A percentile compares a stretch with the other conserved stretches of the same genome.
phyloP scores from a whole-genome alignment of 2,113 vertebrate species.

The Pantherophis guttatus region DNA sequence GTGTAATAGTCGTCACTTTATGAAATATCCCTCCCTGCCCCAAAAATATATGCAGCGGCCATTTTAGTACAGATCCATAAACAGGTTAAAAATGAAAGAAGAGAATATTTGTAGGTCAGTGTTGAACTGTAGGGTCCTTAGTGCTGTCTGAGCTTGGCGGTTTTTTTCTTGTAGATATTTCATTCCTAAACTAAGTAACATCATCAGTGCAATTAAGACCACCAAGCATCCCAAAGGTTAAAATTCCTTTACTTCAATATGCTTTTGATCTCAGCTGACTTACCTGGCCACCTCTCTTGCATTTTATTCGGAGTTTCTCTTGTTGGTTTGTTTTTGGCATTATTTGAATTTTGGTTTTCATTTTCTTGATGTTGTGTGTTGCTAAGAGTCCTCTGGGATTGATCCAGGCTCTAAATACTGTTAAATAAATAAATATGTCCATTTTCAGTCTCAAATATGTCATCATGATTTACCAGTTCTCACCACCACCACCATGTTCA shows the following conservation, averaged over 20 bases:
- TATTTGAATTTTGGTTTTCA: neutral
- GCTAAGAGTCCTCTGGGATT: neutral
- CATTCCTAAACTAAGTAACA: neutral
- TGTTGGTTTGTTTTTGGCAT: neutral
- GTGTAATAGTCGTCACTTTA: neutral
- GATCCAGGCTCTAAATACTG: neutral
- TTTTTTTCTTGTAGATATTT: neutral
- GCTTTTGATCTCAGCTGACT: neutral
- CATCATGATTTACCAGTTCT: neutral
- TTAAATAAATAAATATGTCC: neutral
- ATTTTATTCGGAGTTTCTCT: neutral
- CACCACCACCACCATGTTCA: neutral
- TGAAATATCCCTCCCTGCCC: neutral
- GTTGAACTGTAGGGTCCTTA: neutral
- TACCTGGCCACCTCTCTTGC: neutral
- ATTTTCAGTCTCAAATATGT: neutral
- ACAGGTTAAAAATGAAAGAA: neutral
- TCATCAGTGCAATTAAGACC: neutral
- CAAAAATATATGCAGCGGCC: neutral
- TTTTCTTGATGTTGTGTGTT: neutral
- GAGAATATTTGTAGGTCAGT: neutral
- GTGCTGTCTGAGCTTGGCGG: neutral
- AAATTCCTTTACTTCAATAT: neutral
- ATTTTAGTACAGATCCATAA: neutral
- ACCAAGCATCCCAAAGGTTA: neutral